Percentiles rank a stretch among this genome's conserved stretches.
These are phyloP conservation scores for Aculops lycopersici DNA, from an alignment of 1,140 invertebrate genomes.

Conservation along the genomic window DNA sequence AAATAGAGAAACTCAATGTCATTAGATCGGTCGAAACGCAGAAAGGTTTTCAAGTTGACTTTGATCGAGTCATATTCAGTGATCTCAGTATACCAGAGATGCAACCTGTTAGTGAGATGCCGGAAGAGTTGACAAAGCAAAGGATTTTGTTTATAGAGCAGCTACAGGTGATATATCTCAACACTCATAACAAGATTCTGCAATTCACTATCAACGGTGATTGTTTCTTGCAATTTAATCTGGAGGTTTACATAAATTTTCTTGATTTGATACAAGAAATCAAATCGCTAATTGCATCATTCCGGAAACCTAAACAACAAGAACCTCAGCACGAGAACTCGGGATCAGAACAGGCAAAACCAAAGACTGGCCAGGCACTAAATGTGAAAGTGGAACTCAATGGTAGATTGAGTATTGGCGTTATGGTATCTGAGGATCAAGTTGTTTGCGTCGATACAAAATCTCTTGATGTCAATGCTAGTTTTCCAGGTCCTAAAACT, in stretches of 20 bases:
- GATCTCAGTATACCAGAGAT: background rate
- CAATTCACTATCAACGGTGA: background rate
- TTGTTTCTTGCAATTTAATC: background rate
- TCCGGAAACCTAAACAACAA: background rate
- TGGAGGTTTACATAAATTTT: background rate
- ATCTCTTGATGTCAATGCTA: background rate
- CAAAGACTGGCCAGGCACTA: background rate
- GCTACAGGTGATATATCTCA: background rate
- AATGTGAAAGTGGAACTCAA: background rate
- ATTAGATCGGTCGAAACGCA: background rate
- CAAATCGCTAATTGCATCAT: background rate
- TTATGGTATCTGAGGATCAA: background rate
- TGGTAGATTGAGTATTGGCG: background rate
- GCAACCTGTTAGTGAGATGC: background rate
- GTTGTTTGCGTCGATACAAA: background rate
- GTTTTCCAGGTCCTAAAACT: background rate
- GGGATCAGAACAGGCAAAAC: background rate
- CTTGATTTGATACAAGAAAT: background rate
- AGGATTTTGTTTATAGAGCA: background rate
- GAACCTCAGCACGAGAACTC: background rate
- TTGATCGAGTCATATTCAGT: background rate
- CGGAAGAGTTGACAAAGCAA: background rate
- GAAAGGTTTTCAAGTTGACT: background rate
- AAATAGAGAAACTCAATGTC: too few species aligned
- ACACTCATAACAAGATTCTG: background rate